Base-by-base conservation (phyloP, 2,113 vertebrate genomes). In the Chrysochloris asiatica region DNA sequence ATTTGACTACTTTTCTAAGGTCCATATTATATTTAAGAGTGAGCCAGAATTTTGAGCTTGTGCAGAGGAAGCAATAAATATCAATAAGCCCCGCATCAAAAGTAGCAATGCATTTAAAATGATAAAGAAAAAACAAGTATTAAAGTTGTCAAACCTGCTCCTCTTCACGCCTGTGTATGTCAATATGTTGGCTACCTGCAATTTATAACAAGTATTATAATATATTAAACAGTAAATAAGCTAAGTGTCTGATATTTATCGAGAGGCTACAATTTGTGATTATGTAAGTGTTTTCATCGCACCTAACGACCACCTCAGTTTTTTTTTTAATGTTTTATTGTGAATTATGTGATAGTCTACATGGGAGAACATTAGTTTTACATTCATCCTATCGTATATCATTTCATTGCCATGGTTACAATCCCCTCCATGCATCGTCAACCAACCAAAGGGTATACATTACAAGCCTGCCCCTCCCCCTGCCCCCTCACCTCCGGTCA, bases 21-120 rank as follows among this genome's bases (percentile, higher is more conserved):
- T 65, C 69, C 3, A 33, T 38, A 85, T 5, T 59, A 59, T 77
- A 72, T 91, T 61, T 92, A 92, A 90, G 73, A 94, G 77, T 9
- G 14, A 89, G 89, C 77, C 86, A 78, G 88, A 21, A 14, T 63
- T 47, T 75, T 65, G 56, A 22, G 52, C 36, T 72, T 9, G 5
- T 67, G 61, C 8, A 14, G 52, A 43, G 75, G 67, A 85, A 90
- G 54, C 77, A 71, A n/a, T 61, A 88, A 91, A 79, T 69, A 38
- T 75, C n/a, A 63, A 17, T 63, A 63, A 83, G 45, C 8, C 30
- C 11, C 54, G 73, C 10, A 3, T 91, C 22, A 5, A 50, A 65
- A 89, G 72, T 8, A 71, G 73, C 50, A 79, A 13, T 9, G 2
- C 45, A 12, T 72, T 94, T 82, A 88, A 92, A 84, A 89, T 45